These are phyloP conservation scores for Mormyrops attenuatus DNA, from an alignment of 2,797 vertebrate genomes.

Conservation along the genomic window DNA sequence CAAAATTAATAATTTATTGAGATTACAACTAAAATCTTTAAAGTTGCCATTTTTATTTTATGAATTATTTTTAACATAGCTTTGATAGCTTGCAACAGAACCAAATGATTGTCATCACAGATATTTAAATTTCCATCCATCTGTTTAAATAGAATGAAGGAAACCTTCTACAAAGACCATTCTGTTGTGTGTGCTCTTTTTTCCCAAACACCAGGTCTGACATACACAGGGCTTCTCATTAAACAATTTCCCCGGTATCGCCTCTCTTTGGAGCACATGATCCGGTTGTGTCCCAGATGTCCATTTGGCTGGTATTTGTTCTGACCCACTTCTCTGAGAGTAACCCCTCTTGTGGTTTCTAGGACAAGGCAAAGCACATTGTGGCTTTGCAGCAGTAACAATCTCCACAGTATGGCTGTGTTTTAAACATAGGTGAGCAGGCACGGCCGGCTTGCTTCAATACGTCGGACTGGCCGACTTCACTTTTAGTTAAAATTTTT, in stretches of 20 bases:
- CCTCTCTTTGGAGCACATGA: not conserved
- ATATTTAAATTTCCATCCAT: not conserved
- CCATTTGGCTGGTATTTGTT: slow-evolving; percentile 14
- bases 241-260: not conserved
- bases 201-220: not conserved
- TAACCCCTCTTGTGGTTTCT: not conserved
- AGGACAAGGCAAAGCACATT: not conserved
- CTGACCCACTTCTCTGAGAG: slow-evolving; percentile 16
- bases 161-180: not conserved
- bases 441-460: not conserved
- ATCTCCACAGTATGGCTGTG: not conserved
- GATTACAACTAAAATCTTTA: not conserved
- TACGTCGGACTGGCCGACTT: not conserved
- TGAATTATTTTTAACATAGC: not conserved
- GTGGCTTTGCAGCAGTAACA: not conserved
- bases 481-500: not conserved
- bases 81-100: not conserved
- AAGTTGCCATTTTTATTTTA: not conserved
- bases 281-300: slow-evolving; percentile 4
- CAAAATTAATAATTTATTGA: not conserved
- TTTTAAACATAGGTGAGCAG: not conserved
- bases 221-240: not conserved
- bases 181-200: not conserved
- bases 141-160: not conserved
- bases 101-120: not conserved